phyloP scores from a whole-genome alignment of 2,888 invertebrate species.

The Lithophane semibrunnea region DNA sequence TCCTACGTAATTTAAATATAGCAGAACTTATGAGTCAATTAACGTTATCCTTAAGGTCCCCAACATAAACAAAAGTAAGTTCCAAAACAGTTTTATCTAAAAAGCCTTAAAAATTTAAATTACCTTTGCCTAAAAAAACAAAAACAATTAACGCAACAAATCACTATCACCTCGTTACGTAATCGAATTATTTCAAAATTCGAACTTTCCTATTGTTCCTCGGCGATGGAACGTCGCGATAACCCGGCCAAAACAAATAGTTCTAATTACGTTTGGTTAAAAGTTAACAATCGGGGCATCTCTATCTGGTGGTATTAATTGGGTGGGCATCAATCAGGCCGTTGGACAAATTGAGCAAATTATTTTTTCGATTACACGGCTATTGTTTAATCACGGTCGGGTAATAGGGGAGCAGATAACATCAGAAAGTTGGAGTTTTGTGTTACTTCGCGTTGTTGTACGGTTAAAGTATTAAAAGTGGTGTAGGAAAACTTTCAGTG shows the following conservation, averaged over 20 bases:
- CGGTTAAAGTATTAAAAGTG: constrained; percentile 26
- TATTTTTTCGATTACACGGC: constrained; percentile 88
- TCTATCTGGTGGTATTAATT: constrained; percentile 87
- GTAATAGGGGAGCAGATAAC: constrained; percentile 82
- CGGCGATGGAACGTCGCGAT: constrained; percentile 74
- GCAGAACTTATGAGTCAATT: constrained; percentile 25
- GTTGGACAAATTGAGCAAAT: constrained; percentile 86
- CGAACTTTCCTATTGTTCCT: constrained; percentile 85
- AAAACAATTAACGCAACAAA: constrained; percentile 67
- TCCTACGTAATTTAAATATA: constrained; percentile 1
- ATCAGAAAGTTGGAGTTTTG: constrained; percentile 74
- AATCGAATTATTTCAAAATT: constrained; percentile 83
- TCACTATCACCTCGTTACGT: constrained; percentile 76
- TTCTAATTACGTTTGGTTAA: constrained; percentile 86
- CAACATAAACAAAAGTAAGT: constrained; percentile 34
- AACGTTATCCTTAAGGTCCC: background rate
- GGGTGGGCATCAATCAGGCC: constrained; percentile 78
- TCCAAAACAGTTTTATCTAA: constrained; percentile 12
- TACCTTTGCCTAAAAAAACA: constrained; percentile 38
- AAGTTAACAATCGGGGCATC: constrained; percentile 85
- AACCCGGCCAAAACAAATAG: constrained; percentile 87
- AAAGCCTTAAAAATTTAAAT: constrained; percentile 26
- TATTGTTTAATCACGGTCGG: constrained; percentile 87
- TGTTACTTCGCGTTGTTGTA: constrained; percentile 65
- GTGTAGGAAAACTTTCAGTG: background rate